These are phyloP conservation scores for Lasioglossum morio DNA, from an alignment of 2,888 invertebrate genomes.

Conservation along the genomic window DNA sequence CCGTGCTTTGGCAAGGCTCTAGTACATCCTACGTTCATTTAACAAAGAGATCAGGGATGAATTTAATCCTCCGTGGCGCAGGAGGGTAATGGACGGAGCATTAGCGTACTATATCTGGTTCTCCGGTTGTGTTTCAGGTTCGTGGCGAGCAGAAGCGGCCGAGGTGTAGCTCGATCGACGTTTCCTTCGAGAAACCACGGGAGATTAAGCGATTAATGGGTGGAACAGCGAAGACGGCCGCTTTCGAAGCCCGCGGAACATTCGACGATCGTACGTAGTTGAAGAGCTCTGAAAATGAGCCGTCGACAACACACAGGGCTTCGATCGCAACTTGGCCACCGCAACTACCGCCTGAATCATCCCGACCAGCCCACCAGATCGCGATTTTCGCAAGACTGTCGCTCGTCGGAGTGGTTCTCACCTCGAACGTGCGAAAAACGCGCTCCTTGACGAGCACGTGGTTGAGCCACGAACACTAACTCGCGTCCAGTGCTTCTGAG, in stretches of 20 bases:
- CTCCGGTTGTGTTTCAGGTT: slow-evolving; percentile 2
- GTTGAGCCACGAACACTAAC: not conserved
- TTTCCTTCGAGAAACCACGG: slow-evolving; percentile 31
- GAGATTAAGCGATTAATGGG: slow-evolving; percentile 41
- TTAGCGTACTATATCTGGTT: not conserved
- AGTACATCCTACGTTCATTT: not conserved
- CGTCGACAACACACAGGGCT: not conserved
- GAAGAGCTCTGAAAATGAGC: not conserved
- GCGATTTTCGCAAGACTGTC: not conserved
- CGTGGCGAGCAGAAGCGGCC: slow-evolving; percentile 10
- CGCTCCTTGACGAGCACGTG: not conserved
- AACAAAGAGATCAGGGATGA: slow-evolving; percentile 1
- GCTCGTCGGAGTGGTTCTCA: not conserved
- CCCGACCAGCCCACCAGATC: not conserved
- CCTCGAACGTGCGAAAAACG: not conserved
- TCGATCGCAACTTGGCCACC: not conserved
- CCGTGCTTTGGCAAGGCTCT: not conserved
- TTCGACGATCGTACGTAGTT: slow-evolving; percentile 10
- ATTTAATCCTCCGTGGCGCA: not conserved
- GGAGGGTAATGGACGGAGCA: not conserved
- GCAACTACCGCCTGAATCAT: not conserved
- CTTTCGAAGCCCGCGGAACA: slow-evolving; percentile 19
- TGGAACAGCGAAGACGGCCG: slow-evolving; percentile 3
- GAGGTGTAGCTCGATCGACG: slow-evolving; percentile 33
- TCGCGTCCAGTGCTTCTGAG: not conserved